Evolutionary conservation across 1,140 invertebrate species (phyloP).

Genomic region (Argopecten irradians): DNA sequence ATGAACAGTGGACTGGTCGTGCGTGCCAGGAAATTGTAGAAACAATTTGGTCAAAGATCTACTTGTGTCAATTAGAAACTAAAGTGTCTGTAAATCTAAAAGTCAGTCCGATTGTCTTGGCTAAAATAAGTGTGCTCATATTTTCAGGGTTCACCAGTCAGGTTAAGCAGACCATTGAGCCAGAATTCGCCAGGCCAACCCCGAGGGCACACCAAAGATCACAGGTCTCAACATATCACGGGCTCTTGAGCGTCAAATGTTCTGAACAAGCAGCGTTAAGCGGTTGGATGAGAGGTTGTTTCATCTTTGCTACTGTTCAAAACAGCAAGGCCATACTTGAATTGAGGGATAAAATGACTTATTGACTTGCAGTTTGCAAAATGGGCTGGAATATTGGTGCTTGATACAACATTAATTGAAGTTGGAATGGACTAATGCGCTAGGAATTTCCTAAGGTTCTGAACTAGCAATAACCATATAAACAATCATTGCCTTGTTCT

Average conservation of each 20-base stretch:
- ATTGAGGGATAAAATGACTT: conserved; percentile 15
- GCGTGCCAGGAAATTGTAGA: too few species aligned
- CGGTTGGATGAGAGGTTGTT: conserved; percentile 20
- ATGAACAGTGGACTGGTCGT: too few species aligned
- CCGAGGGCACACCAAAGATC: background rate
- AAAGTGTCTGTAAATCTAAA: too few species aligned
- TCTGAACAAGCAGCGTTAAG: conserved; percentile 21
- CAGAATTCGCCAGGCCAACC: background rate
- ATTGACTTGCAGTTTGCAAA: conserved; percentile 8
- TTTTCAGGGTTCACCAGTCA: background rate
- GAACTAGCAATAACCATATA: background rate
- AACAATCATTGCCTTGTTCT: background rate
- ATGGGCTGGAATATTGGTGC: conserved; percentile 4
- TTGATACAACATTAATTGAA: background rate
- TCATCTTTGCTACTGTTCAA: conserved; percentile 21
- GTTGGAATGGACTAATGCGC: background rate
- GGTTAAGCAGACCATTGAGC: background rate
- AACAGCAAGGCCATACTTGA: conserved; percentile 10
- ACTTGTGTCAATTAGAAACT: too few species aligned
- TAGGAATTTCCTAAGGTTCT: background rate
- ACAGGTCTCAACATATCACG: background rate
- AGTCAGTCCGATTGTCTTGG: background rate
- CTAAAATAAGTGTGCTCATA: background rate
- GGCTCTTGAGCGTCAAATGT: conserved; percentile 13
- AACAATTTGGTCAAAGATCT: too few species aligned